phyloP scores from a whole-genome alignment of 2,888 invertebrate species.

The Drosophila niveifrons region DNA sequence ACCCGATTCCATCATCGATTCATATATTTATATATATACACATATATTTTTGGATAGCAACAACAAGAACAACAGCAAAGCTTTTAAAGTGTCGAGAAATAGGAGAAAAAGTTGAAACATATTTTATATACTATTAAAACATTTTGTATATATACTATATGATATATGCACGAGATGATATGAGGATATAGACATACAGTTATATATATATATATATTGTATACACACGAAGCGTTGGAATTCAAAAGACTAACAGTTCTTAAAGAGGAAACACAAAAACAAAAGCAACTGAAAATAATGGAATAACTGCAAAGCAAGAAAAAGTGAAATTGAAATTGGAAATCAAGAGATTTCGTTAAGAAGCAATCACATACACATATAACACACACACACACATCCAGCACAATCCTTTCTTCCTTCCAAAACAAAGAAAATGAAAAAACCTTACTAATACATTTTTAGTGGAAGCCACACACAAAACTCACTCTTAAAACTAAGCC shows the following conservation, averaged over 20 bases:
- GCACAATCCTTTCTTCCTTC: conserved; percentile 60
- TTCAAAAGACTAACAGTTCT: conserved; percentile 80
- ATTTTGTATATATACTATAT: conserved; percentile 55
- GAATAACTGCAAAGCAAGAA: conserved; percentile 14
- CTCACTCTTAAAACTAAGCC: conserved; percentile 41
- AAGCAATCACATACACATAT: conserved; percentile 7
- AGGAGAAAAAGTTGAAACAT: conserved; percentile 55
- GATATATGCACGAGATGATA: conserved; percentile 46
- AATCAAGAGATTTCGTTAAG: conserved; percentile 7
- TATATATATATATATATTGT: conserved; percentile 37
- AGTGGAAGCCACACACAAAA: conserved; percentile 6
- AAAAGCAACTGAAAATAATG: too few species aligned
- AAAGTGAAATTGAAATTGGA: conserved; percentile 12
- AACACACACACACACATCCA: conserved; percentile 7
- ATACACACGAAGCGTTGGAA: conserved; percentile 62
- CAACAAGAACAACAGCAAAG: conserved; percentile 35
- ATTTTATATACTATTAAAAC: conserved; percentile 70
- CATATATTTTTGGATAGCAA: conserved; percentile 62
- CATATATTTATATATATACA: conserved; percentile 40
- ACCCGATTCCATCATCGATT: conserved; percentile 37
- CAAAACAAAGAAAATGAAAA: conserved; percentile 11
- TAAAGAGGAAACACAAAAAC: conserved; percentile 53
- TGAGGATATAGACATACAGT: too few species aligned
- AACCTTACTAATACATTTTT: conserved; percentile 38
- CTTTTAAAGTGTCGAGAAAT: conserved; percentile 67